phyloP scores from a whole-genome alignment of 2,797 vertebrate species.

The Avahi laniger region DNA sequence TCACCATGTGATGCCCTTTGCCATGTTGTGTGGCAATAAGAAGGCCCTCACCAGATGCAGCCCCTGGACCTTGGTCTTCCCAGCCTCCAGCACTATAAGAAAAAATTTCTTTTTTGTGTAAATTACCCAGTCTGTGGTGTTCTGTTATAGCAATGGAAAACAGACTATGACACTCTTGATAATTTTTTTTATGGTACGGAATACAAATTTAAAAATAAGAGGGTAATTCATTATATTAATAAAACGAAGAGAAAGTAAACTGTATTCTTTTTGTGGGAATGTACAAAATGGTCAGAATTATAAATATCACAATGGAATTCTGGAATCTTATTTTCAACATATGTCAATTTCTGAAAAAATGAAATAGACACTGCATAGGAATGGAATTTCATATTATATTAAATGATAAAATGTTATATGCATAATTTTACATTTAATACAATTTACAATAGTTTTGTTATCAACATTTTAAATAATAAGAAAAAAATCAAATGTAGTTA shows the following conservation, averaged over 20 bases:
- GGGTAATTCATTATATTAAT: neutral
- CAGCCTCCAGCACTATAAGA: neutral
- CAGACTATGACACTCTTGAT: neutral
- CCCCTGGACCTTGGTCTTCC: neutral
- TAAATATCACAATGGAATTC: neutral
- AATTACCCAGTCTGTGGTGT: neutral
- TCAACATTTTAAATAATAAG: neutral
- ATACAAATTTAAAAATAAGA: neutral
- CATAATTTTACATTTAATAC: neutral
- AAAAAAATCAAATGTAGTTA: neutral
- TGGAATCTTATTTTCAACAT: neutral
- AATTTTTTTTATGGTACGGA: neutral
- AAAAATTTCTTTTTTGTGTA: neutral
- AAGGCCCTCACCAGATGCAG: neutral
- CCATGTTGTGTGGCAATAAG: neutral
- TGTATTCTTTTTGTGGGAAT: neutral
- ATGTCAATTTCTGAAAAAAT: neutral
- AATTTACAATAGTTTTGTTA: neutral
- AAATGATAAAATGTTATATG: neutral
- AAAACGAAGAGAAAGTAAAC: neutral
- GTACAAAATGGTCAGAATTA: neutral
- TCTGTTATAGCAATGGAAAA: neutral
- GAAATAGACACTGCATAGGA: neutral
- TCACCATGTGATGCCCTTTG: neutral
- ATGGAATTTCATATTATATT: neutral